These are phyloP conservation scores for Gracilinanus agilis DNA, from an alignment of 2,113 vertebrate species.

Conservation along the genomic window DNA sequence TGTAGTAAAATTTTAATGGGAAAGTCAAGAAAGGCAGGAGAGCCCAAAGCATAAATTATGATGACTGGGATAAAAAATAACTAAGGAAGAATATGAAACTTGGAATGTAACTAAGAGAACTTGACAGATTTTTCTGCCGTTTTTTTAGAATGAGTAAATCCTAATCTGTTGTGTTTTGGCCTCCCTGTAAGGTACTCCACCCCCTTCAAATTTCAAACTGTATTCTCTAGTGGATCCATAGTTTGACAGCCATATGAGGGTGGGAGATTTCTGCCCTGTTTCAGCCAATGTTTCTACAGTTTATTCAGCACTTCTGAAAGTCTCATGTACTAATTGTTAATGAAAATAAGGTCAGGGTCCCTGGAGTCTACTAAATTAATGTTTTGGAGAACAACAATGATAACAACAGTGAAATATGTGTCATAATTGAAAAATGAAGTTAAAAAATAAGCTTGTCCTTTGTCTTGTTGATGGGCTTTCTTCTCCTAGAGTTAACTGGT, in stretches of 20 bases:
- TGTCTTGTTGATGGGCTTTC: background rate
- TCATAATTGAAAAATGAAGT: background rate
- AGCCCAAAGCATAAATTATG: background rate
- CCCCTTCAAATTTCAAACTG: too few relatives aligned
- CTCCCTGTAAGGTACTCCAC: too few relatives aligned
- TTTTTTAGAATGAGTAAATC: background rate
- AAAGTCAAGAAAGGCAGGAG: constrained; percentile 19
- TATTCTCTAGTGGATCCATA: background rate
- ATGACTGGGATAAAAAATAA: background rate
- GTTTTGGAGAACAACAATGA: background rate
- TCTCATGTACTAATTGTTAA: background rate
- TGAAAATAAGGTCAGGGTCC: background rate
- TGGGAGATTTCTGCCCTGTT: background rate
- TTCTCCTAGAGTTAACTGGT: background rate
- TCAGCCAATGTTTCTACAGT: constrained; percentile 5
- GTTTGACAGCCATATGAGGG: background rate
- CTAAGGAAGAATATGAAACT: background rate
- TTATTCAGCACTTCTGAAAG: background rate
- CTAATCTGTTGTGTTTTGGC: background rate
- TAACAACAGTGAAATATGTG: background rate
- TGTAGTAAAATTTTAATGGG: background rate
- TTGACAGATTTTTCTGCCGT: background rate
- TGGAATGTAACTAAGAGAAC: background rate
- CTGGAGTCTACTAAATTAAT: background rate
- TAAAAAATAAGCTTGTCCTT: background rate